Evolutionary conservation across 2,888 invertebrate species (phyloP).

Genomic region (Phalangium opilio): DNA sequence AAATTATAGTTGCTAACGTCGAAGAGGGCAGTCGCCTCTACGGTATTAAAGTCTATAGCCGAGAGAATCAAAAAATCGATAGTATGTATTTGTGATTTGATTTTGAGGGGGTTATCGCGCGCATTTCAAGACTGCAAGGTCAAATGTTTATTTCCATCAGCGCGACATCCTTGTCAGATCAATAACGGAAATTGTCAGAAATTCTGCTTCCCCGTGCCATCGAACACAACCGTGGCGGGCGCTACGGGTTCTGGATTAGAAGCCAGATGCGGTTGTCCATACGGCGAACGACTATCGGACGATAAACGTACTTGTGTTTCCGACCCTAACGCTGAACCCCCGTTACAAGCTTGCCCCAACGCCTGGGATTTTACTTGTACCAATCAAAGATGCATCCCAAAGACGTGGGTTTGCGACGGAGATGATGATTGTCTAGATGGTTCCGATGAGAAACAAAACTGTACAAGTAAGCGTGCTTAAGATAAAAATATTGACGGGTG

Average conservation of each 20-base stretch:
- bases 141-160: conserved; percentile 9
- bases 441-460: conserved; percentile 87
- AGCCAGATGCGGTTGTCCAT: conserved; percentile 75
- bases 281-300: conserved; percentile 68
- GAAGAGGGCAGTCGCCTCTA: conserved; percentile 79
- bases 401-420: conserved; percentile 89
- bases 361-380: conserved; percentile 86
- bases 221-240: conserved; percentile 32
- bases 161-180: conserved; percentile 60
- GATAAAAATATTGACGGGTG: too few species aligned
- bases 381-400: conserved; percentile 79
- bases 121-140: neutral
- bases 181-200: conserved; percentile 86
- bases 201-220: conserved; percentile 79
- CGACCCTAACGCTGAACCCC: conserved; percentile 72
- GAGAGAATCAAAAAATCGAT: conserved; percentile 22
- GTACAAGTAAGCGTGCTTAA: conserved; percentile 68
- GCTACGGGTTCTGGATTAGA: conserved; percentile 31
- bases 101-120: neutral
- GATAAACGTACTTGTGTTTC: conserved; percentile 47
- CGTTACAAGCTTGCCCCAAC: conserved; percentile 73
- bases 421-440: conserved; percentile 92
- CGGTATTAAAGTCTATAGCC: conserved; percentile 55
- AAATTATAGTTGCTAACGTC: conserved; percentile 69
- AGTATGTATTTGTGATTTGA: conserved; percentile 13